A percentile compares a stretch with the other conserved stretches of the same genome.
Evolutionary conservation across 1,140 invertebrate species (phyloP).

Genomic region (Coptotermes formosanus): DNA sequence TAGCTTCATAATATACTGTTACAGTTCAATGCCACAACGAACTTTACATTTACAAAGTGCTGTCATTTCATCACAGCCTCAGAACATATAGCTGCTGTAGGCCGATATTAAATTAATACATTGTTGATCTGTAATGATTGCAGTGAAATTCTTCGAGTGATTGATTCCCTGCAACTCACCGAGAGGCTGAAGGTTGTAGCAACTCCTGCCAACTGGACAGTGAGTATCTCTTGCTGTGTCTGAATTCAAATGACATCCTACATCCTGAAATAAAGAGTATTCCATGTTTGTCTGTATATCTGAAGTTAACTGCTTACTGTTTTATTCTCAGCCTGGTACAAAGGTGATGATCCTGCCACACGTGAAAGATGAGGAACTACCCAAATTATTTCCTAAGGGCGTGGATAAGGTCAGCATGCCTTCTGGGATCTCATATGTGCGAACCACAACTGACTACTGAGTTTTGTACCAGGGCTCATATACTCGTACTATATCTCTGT

Average conservation of each 20-base stretch:
- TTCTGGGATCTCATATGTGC: slow-evolving; percentile 75
- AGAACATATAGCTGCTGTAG: slow-evolving; percentile 19
- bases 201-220: slow-evolving; percentile 86
- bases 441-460: slow-evolving; percentile 70
- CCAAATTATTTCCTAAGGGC: slow-evolving; percentile 70
- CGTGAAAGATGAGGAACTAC: slow-evolving; percentile 67
- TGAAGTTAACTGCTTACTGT: neutral
- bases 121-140: slow-evolving; percentile 43
- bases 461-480: neutral
- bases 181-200: slow-evolving; percentile 67
- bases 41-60: no score
- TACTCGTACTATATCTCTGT: no score
- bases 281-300: neutral
- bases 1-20: no score
- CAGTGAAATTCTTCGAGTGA: slow-evolving; percentile 84
- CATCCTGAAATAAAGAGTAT: no score
- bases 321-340: slow-evolving; percentile 60
- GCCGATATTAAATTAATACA: slow-evolving; percentile 33
- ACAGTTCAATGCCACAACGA: no score
- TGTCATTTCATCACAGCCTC: no score
- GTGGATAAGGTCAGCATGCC: slow-evolving; percentile 69
- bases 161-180: slow-evolving; percentile 86
- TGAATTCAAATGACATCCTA: neutral
- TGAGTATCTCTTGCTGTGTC: slow-evolving; percentile 48
- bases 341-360: slow-evolving; percentile 81